Evolutionary conservation across 2,113 vertebrate species (phyloP), one percentile per base, ranked within the genome.

Genomic region (Atlantisia rogersi): DNA sequence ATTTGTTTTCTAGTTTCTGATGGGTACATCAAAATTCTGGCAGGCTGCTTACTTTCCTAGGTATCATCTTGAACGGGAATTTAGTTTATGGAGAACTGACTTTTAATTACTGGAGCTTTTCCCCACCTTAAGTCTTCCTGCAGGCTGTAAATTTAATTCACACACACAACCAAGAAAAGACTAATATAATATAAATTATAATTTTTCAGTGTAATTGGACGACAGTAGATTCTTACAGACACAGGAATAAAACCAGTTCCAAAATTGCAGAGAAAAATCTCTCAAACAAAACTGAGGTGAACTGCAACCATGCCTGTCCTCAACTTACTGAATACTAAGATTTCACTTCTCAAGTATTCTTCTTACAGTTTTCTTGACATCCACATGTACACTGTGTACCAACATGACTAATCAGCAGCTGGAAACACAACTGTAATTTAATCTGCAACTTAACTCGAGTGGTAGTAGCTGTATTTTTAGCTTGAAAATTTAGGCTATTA

Each of bases 401-500:
- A 91, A 97, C 81, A 90, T 42, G 65, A 68, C 53, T 90, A 85
- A 93, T 71, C 20, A 85, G 35, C 82, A 91, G 42, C 39, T 18
- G 9, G 46, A 95, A 95, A 85, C 31, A 74, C 10, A 93, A 60
- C 17, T 13, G 20, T n/a, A 86, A 80, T 80, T 92, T 58, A 79
- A 88, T 39, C 53, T 79, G 53, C 35, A 71, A 76, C 18, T 75
- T 85, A 64, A 91, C n/a, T 56, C 48, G 82, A 89, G 18, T 55
- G 44, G 37, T 44, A 88, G 26, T 52, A 82, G 32, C 20, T 32
- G 22, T 76, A 90, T 86, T 88, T 86, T 88, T 44, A 39, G 60
- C 69, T 78, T 71, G 68, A 86, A 95, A 92, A 79, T 83, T 44
- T 21, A 78, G 56, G 68, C 83, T 42, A 90, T 88, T 88, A 92